Conservation (phyloP, 2,797 vertebrate species). For the Lacerta agilis region DNA sequence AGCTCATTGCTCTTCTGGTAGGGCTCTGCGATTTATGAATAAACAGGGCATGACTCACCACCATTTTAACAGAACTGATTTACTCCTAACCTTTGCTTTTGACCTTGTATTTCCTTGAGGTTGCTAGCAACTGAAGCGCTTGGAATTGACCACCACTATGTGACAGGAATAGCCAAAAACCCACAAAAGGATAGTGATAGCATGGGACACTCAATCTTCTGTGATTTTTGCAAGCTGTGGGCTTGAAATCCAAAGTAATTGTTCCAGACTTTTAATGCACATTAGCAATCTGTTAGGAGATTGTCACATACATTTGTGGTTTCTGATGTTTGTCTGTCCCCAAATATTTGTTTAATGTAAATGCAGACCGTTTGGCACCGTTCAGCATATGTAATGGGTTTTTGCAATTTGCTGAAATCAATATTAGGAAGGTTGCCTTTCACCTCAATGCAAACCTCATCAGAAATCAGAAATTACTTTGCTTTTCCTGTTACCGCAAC, state of each 20-base stretch:
- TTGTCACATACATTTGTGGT: not conserved
- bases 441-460: not conserved
- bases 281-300: slow-evolving; percentile 25
- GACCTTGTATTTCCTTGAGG: not conserved
- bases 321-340: not conserved
- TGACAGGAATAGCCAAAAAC: not conserved
- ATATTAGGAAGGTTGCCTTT: slow-evolving; percentile 15
- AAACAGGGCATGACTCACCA: not conserved
- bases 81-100: not conserved
- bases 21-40: not conserved
- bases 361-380: not conserved
- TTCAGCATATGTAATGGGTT: not conserved
- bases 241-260: not conserved
- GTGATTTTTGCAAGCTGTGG: not conserved
- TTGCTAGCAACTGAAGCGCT: not conserved
- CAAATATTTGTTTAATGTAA: slow-evolving; percentile 22
- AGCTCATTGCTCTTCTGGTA: not conserved
- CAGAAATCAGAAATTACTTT: slow-evolving; percentile 11
- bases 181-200: not conserved
- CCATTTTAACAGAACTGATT: not conserved
- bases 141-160: not conserved
- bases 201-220: not conserved
- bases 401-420: slow-evolving; percentile 23
- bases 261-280: not conserved
- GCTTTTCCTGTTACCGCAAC: not conserved